Evolutionary conservation across 2,888 invertebrate genomes (phyloP).

Genomic region (Campoletis raptor): DNA sequence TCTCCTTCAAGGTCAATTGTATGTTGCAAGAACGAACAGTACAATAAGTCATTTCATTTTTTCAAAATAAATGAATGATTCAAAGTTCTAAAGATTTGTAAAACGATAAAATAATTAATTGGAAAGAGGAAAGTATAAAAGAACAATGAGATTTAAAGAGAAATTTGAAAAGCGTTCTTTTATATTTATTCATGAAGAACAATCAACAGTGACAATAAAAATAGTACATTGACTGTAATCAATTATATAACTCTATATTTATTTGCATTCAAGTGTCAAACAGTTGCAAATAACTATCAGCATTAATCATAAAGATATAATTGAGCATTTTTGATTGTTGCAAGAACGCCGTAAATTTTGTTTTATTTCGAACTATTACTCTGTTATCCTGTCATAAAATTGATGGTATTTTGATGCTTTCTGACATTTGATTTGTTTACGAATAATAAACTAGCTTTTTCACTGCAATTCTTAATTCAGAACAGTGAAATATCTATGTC

Average conservation of each 20-base stretch:
- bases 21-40: slow-evolving; percentile 18
- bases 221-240: background rate
- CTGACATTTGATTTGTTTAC: background rate
- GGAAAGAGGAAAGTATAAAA: background rate
- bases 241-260: background rate
- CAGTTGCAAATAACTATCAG: background rate
- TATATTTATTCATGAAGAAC: background rate
- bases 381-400: background rate
- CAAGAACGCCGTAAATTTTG: background rate
- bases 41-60: background rate
- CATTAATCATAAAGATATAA: background rate
- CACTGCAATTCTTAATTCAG: background rate
- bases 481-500: background rate
- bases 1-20: slow-evolving; percentile 45
- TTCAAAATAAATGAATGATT: background rate
- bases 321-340: background rate
- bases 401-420: background rate
- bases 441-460: background rate
- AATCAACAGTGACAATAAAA: background rate
- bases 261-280: background rate
- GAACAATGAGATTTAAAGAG: background rate
- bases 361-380: background rate
- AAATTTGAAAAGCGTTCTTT: background rate
- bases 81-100: background rate
- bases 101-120: background rate